A percentile compares a stretch with the other conserved stretches of the same genome.
Conservation (phyloP, 2,797 vertebrate species). For the Gouania willdenowi region DNA sequence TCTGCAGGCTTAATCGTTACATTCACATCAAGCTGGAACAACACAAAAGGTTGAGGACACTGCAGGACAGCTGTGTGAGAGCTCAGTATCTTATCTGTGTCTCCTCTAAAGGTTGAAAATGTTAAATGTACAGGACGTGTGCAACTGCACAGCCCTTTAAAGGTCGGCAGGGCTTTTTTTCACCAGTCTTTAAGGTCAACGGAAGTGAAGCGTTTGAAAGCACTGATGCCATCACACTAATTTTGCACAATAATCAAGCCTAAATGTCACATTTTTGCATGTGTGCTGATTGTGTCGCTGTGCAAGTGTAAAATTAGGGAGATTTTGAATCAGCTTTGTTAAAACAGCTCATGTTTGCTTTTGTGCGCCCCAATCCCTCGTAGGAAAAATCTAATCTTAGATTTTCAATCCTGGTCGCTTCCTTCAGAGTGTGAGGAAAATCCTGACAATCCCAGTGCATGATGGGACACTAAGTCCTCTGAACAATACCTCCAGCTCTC, state of each 20-base stretch:
- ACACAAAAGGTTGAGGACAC: background rate
- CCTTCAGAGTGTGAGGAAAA: conserved; percentile 25
- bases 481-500: conserved; percentile 40
- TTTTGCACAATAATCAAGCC: background rate
- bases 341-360: conserved; percentile 8
- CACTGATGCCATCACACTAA: background rate
- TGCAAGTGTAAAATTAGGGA: background rate
- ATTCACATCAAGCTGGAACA: conserved; percentile 25
- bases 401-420: conserved; percentile 29
- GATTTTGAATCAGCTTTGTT: background rate
- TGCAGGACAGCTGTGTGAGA: background rate
- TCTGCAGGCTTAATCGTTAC: background rate
- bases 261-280: background rate
- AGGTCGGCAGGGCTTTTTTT: no score
- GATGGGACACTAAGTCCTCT: conserved; percentile 21
- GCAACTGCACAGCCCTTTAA: conserved; percentile 3
- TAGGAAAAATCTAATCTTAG: conserved; percentile 28
- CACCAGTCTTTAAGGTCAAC: background rate
- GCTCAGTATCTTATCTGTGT: background rate
- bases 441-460: conserved; percentile 30
- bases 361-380: conserved; percentile 10
- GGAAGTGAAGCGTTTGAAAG: background rate
- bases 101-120: background rate
- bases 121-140: background rate
- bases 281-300: background rate